These are phyloP conservation scores for Rhinogobius similis DNA, from an alignment of 2,113 vertebrate genomes.

Conservation along the genomic window DNA sequence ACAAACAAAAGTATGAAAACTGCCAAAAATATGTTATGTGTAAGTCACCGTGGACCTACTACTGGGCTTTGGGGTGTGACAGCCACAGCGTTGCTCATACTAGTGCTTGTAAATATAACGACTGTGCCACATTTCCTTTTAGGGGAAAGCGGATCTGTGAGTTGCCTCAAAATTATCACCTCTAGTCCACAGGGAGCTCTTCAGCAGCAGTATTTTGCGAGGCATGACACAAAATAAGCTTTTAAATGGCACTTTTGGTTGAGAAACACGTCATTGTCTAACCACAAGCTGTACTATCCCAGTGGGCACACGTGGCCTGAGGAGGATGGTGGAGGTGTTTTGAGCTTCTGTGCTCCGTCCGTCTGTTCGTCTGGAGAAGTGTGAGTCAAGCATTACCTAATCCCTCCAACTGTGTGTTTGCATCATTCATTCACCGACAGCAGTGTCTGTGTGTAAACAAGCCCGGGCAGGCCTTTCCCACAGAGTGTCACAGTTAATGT, in stretches of 20 bases:
- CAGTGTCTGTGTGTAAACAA: slow-evolving; percentile 20
- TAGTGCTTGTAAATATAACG: neutral
- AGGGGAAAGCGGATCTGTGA: neutral
- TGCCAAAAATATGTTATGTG: neutral
- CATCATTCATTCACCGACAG: slow-evolving; percentile 16
- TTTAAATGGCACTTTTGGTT: slow-evolving; percentile 36
- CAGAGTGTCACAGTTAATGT: slow-evolving; percentile 18
- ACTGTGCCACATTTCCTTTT: neutral
- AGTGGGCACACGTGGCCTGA: slow-evolving; percentile 5
- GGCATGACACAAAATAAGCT: slow-evolving; percentile 31
- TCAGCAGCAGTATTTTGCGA: slow-evolving; percentile 32
- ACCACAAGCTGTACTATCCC: slow-evolving; percentile 36
- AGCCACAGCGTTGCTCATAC: neutral
- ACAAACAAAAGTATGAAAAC: neutral
- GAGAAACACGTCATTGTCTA: slow-evolving; percentile 36
- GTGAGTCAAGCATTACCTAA: slow-evolving; percentile 42
- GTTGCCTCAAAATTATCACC: slow-evolving; percentile 43
- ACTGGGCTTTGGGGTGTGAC: slow-evolving; percentile 2
- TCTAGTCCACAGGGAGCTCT: slow-evolving; percentile 38
- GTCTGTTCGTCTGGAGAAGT: slow-evolving; percentile 49
- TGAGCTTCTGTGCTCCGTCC: slow-evolving; percentile 51
- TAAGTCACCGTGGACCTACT: neutral
- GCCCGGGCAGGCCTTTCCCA: slow-evolving; percentile 17
- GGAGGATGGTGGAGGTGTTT: slow-evolving; percentile 44
- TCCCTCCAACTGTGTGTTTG: slow-evolving; percentile 19